Evolutionary conservation across 2,797 vertebrate species (phyloP).

Genomic region (Dendrocincla tyrannina): DNA sequence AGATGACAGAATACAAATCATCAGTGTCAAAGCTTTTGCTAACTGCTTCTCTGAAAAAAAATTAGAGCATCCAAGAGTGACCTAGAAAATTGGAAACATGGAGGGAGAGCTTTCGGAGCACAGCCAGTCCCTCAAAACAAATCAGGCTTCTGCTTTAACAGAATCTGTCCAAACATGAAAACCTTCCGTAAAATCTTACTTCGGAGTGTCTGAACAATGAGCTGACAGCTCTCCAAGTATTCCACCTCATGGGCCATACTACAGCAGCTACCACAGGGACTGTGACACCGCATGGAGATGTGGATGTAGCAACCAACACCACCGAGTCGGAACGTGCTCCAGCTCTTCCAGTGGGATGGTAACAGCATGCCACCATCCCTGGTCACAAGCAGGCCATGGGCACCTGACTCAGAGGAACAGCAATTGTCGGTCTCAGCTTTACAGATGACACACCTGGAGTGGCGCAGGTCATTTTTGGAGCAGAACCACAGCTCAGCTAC

Average conservation of each 20-base stretch:
- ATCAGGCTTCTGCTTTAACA: not conserved
- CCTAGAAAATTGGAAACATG: not conserved
- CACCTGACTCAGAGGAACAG: not conserved
- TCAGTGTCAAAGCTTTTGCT: conserved; percentile 21
- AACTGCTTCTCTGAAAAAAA: conserved; percentile 22
- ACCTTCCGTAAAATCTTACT: not conserved
- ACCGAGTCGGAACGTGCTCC: not conserved
- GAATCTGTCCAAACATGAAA: not conserved
- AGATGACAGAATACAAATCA: conserved; percentile 36
- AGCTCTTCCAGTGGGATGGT: not conserved
- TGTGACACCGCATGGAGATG: rapidly evolving
- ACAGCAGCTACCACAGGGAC: not conserved
- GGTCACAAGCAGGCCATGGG: not conserved
- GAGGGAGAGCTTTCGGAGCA: not conserved
- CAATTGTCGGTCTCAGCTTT: not conserved
- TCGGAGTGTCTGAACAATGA: not conserved
- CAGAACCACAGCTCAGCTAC: not conserved
- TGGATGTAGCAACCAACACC: not conserved
- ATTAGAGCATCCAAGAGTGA: conserved; percentile 22
- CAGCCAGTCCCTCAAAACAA: not conserved
- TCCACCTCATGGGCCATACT: not conserved
- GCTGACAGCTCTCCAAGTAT: not conserved
- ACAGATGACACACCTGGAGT: not conserved
- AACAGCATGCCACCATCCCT: not conserved
- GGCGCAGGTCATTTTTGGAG: rapidly evolving